A percentile compares a stretch with the other conserved stretches of the same genome.
Evolutionary conservation across 2,888 invertebrate genomes (phyloP).

Genomic region (Oxystoma pomonae): DNA sequence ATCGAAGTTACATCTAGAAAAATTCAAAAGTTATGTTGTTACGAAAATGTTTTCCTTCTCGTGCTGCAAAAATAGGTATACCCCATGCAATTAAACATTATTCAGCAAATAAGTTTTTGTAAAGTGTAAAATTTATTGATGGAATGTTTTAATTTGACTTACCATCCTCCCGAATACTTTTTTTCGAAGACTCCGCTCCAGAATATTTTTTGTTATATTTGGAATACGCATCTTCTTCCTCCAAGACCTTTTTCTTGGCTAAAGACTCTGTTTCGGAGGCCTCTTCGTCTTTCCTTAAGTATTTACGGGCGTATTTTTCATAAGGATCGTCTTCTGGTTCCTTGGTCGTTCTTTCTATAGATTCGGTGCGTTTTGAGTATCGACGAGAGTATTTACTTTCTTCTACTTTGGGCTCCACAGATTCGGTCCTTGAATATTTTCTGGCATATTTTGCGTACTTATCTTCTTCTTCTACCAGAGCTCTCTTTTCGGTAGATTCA

Average conservation of each 20-base stretch:
- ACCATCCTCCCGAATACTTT: constrained; percentile 9
- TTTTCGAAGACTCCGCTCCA: constrained; percentile 28
- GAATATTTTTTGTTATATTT: constrained; percentile 32
- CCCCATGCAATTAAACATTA: too few relatives aligned
- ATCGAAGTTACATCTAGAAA: constrained; percentile 31
- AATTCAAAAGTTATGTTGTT: neutral
- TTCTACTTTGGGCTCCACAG: constrained; percentile 28
- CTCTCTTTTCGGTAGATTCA: constrained; percentile 28
- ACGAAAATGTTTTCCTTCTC: too few relatives aligned
- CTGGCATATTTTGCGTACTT: constrained; percentile 37
- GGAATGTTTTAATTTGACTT: constrained; percentile 7
- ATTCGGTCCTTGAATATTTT: constrained; percentile 36
- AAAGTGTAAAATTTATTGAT: neutral
- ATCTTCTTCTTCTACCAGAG: constrained; percentile 39
- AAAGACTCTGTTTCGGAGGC: constrained; percentile 18
- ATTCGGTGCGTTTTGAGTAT: constrained; percentile 29
- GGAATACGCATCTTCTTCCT: constrained; percentile 26
- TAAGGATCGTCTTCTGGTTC: constrained; percentile 34
- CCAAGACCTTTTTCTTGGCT: constrained; percentile 14
- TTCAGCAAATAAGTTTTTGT: neutral
- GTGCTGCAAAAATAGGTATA: too few relatives aligned
- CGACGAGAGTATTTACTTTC: constrained; percentile 31
- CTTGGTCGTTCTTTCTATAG: constrained; percentile 28
- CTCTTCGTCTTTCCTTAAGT: constrained; percentile 33
- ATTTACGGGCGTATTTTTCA: constrained; percentile 34